phyloP scores from a whole-genome alignment of 2,113 vertebrate species.

The Rallus limicola region DNA sequence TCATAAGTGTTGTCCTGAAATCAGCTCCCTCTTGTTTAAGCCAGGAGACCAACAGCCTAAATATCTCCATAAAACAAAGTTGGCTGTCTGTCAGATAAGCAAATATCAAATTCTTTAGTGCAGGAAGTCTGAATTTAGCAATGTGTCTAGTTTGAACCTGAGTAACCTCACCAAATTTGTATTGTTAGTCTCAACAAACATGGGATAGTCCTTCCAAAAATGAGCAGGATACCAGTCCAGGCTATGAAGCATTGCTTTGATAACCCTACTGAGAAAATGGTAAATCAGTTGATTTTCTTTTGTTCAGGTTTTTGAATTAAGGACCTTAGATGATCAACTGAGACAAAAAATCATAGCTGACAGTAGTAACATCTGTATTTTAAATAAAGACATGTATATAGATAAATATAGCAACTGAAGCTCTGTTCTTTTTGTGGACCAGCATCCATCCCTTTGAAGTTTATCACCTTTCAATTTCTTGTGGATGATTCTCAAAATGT shows the following conservation, averaged over 20 bases:
- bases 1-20: background rate
- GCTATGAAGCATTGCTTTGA: background rate
- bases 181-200: background rate
- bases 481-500: background rate
- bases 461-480: background rate
- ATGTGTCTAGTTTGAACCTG: background rate
- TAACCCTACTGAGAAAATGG: background rate
- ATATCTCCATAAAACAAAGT: background rate
- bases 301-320: background rate
- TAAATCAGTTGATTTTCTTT: background rate
- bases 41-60: background rate
- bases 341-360: background rate
- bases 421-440: background rate
- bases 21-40: background rate
- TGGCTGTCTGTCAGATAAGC: background rate
- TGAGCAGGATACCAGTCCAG: background rate
- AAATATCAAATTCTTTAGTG: background rate
- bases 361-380: background rate
- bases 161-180: background rate
- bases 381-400: background rate
- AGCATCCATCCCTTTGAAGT: background rate
- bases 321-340: background rate
- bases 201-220: background rate
- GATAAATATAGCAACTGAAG: background rate
- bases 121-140: background rate